Conservation (phyloP, 2,113 vertebrate genomes). For the Sigmodon hispidus region DNA sequence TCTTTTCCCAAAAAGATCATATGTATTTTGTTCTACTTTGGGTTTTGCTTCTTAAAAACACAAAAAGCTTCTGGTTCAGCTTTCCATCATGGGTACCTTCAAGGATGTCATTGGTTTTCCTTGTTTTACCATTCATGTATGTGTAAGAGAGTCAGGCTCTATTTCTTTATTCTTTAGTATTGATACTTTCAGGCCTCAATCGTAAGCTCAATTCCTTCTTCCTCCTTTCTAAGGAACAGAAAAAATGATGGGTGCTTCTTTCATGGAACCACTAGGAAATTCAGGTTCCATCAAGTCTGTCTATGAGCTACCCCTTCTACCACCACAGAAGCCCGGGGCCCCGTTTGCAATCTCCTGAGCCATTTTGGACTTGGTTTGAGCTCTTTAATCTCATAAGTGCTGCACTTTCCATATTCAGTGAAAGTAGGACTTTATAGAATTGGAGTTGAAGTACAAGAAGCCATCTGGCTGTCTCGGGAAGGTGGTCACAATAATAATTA, state of each 20-base stretch:
- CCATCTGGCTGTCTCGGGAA: background rate
- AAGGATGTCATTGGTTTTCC: background rate
- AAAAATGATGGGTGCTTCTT: background rate
- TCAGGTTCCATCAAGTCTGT: background rate
- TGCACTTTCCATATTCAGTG: background rate
- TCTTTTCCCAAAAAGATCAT: background rate
- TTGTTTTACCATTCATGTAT: background rate
- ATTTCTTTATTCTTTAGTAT: background rate
- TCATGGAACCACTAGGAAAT: background rate
- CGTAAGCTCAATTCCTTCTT: background rate
- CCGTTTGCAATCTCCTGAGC: background rate
- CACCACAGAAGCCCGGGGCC: rapidly evolving
- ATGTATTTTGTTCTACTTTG: background rate
- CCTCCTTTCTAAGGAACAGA: background rate
- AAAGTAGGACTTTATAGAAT: background rate
- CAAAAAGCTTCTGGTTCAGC: background rate
- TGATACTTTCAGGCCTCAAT: background rate
- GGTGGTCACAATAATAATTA: background rate
- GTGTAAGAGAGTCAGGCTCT: background rate
- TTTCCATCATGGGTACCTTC: background rate
- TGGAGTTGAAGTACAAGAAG: background rate
- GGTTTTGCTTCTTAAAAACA: background rate
- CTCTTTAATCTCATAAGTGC: background rate
- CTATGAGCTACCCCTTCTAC: rapidly evolving
- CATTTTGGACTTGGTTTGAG: background rate